Base-by-base conservation (phyloP, 2,888 invertebrate genomes). In the Caenorhabditis sinica region DNA sequence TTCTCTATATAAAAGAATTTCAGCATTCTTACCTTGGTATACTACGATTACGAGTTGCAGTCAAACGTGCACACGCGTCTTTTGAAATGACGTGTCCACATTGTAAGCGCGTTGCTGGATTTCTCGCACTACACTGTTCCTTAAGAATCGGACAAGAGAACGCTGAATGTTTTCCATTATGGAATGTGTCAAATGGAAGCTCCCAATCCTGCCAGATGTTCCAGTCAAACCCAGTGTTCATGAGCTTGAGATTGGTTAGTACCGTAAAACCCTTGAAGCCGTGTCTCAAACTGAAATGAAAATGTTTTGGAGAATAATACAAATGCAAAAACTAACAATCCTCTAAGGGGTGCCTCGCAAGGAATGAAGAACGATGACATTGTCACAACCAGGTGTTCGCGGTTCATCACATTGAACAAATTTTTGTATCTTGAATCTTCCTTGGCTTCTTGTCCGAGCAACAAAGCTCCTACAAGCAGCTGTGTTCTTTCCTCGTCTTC, bases 61-160 rank as follows among this genome's bases (percentile, higher is more conserved):
- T 80, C 43, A 99, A 95, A 94, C 98, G 71, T 98, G 93, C 96
- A 96, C 99, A 95, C 60, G 99, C 99, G 94, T 99, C 99, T 89
- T 96, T 95, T 3, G 97, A 97, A 92, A 99, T 98, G 84, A 98
- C 98, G 94, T 99, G 99, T 3, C 99, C 99, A 94, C 99, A 99
- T 2, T 96, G 95, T 85, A 99, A 95, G 88, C 97, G 95, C 96
- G 99, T 97, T 20, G 99, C 98, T 77, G 99, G 99, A 95, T 99
- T 99, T 89, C 95, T 95, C 90, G 97, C 97, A 0, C 97, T 96
- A 60, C 97, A 96, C 93, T 98, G 98, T 93, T 98, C 98, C 75
- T 98, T 95, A 84, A 99, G 95, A 92, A 99, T 99, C 11, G 99
- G 99, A 93, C 99, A 99, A 28, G 98, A 97, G 94, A 99, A 99